Evolutionary conservation across 2,888 invertebrate genomes (phyloP), one percentile per base, ranked within the genome.

Genomic region (Neoascia interrupta): DNA sequence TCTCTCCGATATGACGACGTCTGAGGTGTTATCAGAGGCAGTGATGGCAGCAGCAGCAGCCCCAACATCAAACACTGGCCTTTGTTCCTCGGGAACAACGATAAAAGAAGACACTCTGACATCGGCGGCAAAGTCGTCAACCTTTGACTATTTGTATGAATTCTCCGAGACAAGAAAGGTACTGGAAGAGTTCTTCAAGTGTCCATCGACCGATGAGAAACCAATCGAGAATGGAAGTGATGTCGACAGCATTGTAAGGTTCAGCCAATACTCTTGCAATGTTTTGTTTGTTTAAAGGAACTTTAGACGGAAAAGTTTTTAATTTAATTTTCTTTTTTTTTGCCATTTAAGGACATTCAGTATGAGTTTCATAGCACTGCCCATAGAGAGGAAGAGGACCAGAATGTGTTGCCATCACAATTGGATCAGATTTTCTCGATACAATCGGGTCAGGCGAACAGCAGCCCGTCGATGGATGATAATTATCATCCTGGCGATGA

Each of bases 121-220:
- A 47, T 61, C 76, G 56, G 76, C 73, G 13, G 85, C 87, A 31
- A 88, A 88, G 83, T 88, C 91, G 69, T 90, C 94, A 56, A 94
- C 95, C 28, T 95, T 95, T 88, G 96, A 96, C 90, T 96, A 96
- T 89, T 89, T 96, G 81, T 96, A 96, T 88, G 96, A 96, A 89
- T 96, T 96, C 89, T 96, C 96, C 3, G 96, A 96, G 89, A 96
- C 96, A 56, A 91, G 96, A 83, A 96, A 96, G 90, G 96, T 96
- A 60, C 90, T 96, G 43, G 96, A 96, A 87, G 96, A 96, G 89
- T 96, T 96, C 90, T 96, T 96, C 90, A 93, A 95, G 87, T 94
- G 95, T 86, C 94, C 94, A 49, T 92, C 93, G 63, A 90, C 90
- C 18, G 91, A 91, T 81, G 92, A 92, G 81, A 92, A 91, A 81